Base-by-base conservation (phyloP, 2,797 vertebrate genomes). In the Myotis findleyi region DNA sequence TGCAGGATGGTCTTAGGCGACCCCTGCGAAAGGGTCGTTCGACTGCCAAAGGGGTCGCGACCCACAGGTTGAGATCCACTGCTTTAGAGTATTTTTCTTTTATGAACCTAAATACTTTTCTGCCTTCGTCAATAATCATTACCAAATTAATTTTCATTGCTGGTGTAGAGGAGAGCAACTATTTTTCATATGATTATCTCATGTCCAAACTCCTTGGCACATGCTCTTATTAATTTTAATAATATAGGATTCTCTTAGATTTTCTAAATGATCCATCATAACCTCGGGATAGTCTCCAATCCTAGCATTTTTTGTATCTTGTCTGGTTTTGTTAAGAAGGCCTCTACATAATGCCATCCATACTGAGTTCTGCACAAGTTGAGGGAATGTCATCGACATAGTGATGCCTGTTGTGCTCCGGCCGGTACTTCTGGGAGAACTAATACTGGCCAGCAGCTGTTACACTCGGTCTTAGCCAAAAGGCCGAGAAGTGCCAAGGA, bases 391-490 rank as follows among this genome's bases (percentile, higher is more conserved):
- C 44, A 25, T 23, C 8, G 11, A 33, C 2, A 57, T 7, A 16
- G 49, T 33, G 3, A 1, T 11, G 5, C 2, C 1, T 20, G 0
- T 12, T 23, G 12, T 14, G 7, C 21, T 11, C 3, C 6, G 6
- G 7, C 3, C 11, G 5, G 7, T 18, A 3, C 23, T 21, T 38
- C 3, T 4, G 0, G 1, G 3, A 47, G 49, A 59, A 30, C 6
- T 8, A 17, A 17, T 4, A 6, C 27, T 11, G 23, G 36, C 12
- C 41, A 71, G 33, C 12, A 79, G 33, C 11, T 62, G 20, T 75
- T 44, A n/a, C 59, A 30, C 59, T 30, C 6, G 2, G n/a, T 14
- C 59, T 64, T n/a, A 64, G 13, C 59, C 59, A 30, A 64, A 64
- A 64, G 27, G 30, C 59, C 0, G 6, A 14, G 14, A 59, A 27